Percentiles rank a stretch among this genome's conserved stretches.
phyloP scores from a whole-genome alignment of 2,113 vertebrate genomes.

The Myrmecobius fasciatus region DNA sequence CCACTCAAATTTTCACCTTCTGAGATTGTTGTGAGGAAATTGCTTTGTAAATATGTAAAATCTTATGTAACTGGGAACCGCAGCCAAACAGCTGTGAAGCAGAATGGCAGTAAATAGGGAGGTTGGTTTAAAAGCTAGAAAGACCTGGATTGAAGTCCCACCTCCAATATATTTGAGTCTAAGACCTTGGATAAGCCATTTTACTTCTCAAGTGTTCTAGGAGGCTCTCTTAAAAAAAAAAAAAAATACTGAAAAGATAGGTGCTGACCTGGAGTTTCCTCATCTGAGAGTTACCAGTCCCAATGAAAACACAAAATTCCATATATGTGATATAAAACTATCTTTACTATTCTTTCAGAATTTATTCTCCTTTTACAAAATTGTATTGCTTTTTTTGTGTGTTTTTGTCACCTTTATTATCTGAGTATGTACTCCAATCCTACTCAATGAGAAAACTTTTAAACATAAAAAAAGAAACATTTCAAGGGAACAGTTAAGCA shows the following conservation, averaged over 20 bases:
- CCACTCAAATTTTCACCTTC: not conserved
- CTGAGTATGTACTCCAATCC: not conserved
- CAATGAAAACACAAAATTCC: not conserved
- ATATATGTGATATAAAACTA: not conserved
- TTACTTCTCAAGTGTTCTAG: not conserved
- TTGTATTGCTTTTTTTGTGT: not conserved
- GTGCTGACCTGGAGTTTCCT: not conserved
- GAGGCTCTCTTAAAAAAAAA: not conserved
- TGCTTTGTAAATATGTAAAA: not conserved
- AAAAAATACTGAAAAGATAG: not conserved
- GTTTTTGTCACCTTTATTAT: not conserved
- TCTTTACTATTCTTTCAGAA: not conserved
- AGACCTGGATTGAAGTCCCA: not conserved
- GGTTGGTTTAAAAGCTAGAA: not conserved
- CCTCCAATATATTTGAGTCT: not conserved
- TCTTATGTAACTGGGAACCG: not conserved
- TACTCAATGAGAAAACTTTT: not conserved
- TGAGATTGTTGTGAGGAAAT: not conserved
- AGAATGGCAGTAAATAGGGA: not conserved
- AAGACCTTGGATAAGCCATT: not conserved
- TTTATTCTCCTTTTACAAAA: not conserved
- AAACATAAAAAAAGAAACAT: not conserved
- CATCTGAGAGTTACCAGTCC: not conserved
- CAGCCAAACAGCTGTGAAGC: not conserved
- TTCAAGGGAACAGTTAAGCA: not conserved